phyloP scores from a whole-genome alignment of 2,888 invertebrate species.

The Tenthredo livida region DNA sequence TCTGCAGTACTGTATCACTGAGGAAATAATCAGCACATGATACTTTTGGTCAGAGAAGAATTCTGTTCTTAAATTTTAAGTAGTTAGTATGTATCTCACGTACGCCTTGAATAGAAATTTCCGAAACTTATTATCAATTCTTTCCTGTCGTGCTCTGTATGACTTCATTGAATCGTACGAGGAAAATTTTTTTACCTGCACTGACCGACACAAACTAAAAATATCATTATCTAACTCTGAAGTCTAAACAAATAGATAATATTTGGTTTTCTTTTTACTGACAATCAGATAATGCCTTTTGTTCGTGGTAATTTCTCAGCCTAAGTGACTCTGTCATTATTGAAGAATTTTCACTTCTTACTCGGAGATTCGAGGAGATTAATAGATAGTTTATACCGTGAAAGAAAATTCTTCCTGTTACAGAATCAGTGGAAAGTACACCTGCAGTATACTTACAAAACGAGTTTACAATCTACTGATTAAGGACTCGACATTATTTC shows the following conservation, averaged over 20 bases:
- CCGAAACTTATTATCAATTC: background rate
- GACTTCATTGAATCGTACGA: background rate
- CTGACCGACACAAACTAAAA: background rate
- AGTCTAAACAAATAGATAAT: background rate
- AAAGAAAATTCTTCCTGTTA: background rate
- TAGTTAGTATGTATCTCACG: background rate
- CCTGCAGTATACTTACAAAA: background rate
- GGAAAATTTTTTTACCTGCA: background rate
- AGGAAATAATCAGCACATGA: background rate
- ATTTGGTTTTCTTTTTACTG: background rate
- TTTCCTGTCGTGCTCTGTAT: background rate
- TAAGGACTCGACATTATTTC: background rate
- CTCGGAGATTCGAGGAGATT: background rate
- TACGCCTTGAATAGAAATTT: background rate
- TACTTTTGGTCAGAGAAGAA: background rate
- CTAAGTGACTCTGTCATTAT: background rate
- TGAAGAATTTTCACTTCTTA: background rate
- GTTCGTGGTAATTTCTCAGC: background rate
- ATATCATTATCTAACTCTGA: background rate
- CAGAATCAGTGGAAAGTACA: conserved; percentile 8
- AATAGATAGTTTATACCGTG: background rate
- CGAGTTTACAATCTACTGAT: conserved; percentile 20
- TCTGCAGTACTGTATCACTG: background rate
- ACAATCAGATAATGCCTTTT: background rate
- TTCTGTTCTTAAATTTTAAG: background rate